Base-by-base conservation (phyloP, 2,888 invertebrate species). In the Selenia dentaria region DNA sequence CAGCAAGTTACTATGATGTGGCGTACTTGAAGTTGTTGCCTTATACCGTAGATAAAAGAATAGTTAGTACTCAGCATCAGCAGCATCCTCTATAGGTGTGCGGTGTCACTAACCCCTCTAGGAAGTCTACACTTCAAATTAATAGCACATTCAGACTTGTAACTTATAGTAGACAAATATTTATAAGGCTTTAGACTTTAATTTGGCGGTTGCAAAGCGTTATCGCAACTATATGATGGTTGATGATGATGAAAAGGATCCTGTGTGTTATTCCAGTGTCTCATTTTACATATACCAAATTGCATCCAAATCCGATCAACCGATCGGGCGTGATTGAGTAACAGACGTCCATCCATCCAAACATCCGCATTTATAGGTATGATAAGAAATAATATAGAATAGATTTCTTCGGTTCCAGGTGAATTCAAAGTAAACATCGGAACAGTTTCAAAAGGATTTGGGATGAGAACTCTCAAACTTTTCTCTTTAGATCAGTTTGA, bases 51-150 rank as follows among this genome's bases (percentile, higher is more conserved):
- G 24, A 13, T 27, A 6, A 13, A 18, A 35, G 26, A 10, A 29
- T 31, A 46, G 35, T 39, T 2, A 14, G 10, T 6, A 24, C n/a
- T 54, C 64, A 63, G 62, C 57, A 58, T 70, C 76, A 79, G 75
- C 83, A 82, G 82, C 83, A n/a, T n/a, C n/a, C n/a, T n/a, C 79
- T 79, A 79, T 69, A 83, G 79, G 80, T 70, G 76, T 69, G 70
- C 59, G 57, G 67, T 67, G 78, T 78, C 82, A 72, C 68, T 70
- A 71, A 83, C 83, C 85, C 65, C 71, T 70, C 71, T 72, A 78
- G 78, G 79, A 80, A 80, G 77, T 70, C 70, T 69, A 73, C 70
- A 71, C 73, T 70, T 79, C 71, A 78, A 82, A 81, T 79, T 83
- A 82, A 83, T 80, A 76, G 73, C 71, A 59, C 58, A 61, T 66